Evolutionary conservation across 2,113 vertebrate species (phyloP), one percentile per base, ranked within the genome.

Genomic region (Tonatia bakeri): DNA sequence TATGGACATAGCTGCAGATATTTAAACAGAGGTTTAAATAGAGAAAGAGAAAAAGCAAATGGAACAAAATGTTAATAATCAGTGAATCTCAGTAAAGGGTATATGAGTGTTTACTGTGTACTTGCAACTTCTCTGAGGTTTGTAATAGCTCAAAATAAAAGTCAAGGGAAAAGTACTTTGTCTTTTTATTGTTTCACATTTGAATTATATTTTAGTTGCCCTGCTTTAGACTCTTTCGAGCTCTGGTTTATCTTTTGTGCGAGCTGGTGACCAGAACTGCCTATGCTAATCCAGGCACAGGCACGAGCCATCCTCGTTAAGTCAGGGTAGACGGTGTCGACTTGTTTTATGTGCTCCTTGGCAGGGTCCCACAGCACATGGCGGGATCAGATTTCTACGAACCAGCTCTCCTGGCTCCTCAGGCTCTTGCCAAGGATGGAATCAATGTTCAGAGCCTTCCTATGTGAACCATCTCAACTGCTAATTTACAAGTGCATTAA

Each of bases 21-120:
- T 45, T 54, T 26, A 96, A 94, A 82, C 15, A 56, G 45, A 77
- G 24, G 67, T 24, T 67, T 10, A 87, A 85, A 90, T 26, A 87
- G 3, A 76, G 92, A 69, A 59, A 45, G 36, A 75, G 64, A 83
- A 95, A 50, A 72, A 12, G 52, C 45, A 54, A 83, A 79, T 75
- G 17, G 43, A 77, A 81, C 61, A 75, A 70, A 88, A 70, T 8
- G 7, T 33, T 56, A 77, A 77, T 15, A 50, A 12, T 13, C 12
- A 17, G 17, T 69, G 52, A 64, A 56, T 45, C 38, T 14, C 15
- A 2, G 45, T 22, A 22, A 87, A 87, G 28, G 4, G 13, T 19
- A 4, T 14, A 59, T 12, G 24, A 52, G 36, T 28, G 15, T 24
- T 91, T 40, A 26, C 28, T 20, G 9, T 33, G 7, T n/a, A 91